Conservation (phyloP, 2,113 vertebrate genomes). For the Dromaius novaehollandiae region DNA sequence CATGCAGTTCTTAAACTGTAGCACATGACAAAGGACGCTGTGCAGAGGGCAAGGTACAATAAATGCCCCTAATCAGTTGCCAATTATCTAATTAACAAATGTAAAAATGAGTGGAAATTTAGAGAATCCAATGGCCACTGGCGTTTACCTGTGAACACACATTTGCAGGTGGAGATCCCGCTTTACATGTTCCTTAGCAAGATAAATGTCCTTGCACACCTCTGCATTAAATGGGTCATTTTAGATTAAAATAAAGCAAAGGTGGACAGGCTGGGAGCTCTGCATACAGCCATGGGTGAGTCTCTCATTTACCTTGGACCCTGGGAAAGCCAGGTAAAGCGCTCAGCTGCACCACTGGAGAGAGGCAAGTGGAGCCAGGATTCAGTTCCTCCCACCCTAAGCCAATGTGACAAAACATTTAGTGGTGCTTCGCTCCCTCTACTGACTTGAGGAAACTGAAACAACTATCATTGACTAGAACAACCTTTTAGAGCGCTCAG, state of each 20-base stretch:
- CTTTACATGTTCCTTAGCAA: neutral
- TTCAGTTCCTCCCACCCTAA: neutral
- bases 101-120: neutral
- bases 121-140: rapidly evolving
- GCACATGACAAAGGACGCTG: neutral
- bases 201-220: neutral
- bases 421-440: neutral
- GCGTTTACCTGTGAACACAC: neutral
- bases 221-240: neutral
- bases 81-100: neutral
- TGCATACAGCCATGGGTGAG: neutral
- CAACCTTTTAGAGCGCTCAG: neutral
- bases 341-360: neutral
- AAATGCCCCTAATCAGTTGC: neutral
- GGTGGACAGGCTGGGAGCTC: neutral
- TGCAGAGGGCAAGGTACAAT: neutral
- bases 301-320: neutral
- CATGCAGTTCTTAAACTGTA: neutral
- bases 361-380: neutral
- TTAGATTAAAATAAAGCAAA: neutral
- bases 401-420: neutral
- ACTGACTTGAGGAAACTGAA: neutral
- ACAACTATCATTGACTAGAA: neutral
- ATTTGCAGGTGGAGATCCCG: neutral
- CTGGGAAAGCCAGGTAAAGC: rapidly evolving